phyloP scores from a whole-genome alignment of 2,113 vertebrate genomes.

The Garra rufa region DNA sequence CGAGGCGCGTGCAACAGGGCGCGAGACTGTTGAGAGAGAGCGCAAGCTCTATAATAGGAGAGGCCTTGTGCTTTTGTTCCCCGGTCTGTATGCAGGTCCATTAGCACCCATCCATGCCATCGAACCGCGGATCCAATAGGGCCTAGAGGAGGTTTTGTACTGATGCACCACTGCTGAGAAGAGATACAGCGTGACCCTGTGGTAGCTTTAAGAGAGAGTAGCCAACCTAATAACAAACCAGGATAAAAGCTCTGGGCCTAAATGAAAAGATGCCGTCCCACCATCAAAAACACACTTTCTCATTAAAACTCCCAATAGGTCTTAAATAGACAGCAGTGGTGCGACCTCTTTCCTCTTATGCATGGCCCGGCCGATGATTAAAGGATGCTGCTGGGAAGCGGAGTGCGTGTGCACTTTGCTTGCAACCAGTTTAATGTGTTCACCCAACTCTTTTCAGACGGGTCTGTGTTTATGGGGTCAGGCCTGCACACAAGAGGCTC shows the following conservation, averaged over 20 bases:
- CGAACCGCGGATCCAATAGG: slow-evolving; percentile 41
- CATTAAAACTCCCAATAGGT: slow-evolving; percentile 53
- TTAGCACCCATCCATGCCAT: slow-evolving; percentile 55
- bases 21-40: slow-evolving; percentile 26
- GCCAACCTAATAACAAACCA: slow-evolving; percentile 21
- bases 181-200: slow-evolving; percentile 43
- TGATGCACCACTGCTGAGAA: slow-evolving; percentile 24
- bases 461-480: not conserved
- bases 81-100: slow-evolving; percentile 36
- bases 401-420: slow-evolving; percentile 45
- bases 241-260: slow-evolving; percentile 54
- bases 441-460: slow-evolving; percentile 36
- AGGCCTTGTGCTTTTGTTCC: slow-evolving; percentile 46
- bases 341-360: slow-evolving; percentile 42
- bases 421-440: slow-evolving; percentile 26
- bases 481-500: slow-evolving; percentile 18
- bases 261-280: slow-evolving; percentile 39
- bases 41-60: not conserved
- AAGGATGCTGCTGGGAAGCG: slow-evolving; percentile 36
- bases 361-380: slow-evolving; percentile 48
- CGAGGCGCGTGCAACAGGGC: slow-evolving; percentile 41
- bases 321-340: slow-evolving; percentile 44
- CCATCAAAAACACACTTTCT: slow-evolving; percentile 54
- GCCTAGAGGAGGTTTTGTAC: slow-evolving; percentile 36
- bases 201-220: slow-evolving; percentile 31